Evolutionary conservation across 2,888 invertebrate species (phyloP).

Genomic region (Drosophila nigricruria): DNA sequence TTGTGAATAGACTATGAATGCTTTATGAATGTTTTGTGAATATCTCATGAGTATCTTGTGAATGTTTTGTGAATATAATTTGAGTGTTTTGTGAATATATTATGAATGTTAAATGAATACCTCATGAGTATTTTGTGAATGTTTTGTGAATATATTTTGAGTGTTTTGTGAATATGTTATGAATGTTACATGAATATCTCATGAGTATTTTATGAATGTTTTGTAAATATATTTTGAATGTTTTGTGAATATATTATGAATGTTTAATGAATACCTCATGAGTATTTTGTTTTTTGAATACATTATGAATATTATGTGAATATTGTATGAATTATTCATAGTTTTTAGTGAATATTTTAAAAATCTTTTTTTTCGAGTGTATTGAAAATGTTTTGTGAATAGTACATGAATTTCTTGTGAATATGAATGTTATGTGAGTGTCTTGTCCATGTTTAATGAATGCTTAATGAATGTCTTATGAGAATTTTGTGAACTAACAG

Average conservation of each 20-base stretch:
- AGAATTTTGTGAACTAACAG: neutral
- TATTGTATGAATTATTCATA: no score
- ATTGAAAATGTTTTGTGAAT: neutral
- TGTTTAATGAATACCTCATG: no score
- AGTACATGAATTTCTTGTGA: neutral
- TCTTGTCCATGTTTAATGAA: neutral
- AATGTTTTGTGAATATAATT: neutral
- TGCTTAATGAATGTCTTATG: neutral
- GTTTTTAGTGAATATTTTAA: neutral
- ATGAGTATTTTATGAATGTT: neutral
- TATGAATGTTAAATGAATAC: neutral
- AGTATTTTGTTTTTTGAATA: neutral
- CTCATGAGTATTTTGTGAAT: neutral
- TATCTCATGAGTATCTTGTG: neutral
- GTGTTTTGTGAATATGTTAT: neutral
- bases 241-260: neutral
- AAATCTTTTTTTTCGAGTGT: neutral
- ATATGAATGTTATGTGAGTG: neutral
- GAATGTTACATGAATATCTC: neutral
- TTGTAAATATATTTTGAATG: neutral
- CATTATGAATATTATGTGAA: neutral
- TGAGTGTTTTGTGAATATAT: neutral
- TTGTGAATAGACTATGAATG: neutral
- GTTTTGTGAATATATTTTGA: neutral
- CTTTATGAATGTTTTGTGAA: neutral